A percentile compares a stretch with the other conserved stretches of the same genome.
Conservation (phyloP, 2,888 invertebrate species). For the Parapristionchus giblindavisi region DNA sequence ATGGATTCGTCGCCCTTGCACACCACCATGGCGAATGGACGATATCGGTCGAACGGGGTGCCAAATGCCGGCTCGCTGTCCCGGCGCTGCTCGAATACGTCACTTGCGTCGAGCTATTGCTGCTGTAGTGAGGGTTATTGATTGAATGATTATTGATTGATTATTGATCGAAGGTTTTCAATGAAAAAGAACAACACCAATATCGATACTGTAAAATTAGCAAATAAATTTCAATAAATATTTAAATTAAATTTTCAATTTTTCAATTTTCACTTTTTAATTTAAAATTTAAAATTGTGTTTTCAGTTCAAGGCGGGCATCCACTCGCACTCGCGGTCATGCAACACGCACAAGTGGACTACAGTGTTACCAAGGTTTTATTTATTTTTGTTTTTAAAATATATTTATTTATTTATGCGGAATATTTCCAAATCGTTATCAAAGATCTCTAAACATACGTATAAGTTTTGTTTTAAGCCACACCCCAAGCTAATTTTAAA, state of each 20-base stretch:
- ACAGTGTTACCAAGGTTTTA: constrained; percentile 38
- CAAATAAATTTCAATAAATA: not conserved
- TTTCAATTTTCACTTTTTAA: not conserved
- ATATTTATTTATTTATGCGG: not conserved
- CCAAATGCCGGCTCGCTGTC: constrained; percentile 13
- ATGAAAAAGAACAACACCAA: not conserved
- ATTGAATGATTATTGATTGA: not conserved
- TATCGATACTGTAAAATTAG: not conserved
- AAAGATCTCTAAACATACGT: not conserved
- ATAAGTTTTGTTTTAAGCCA: too few relatives aligned
- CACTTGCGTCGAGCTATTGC: constrained; percentile 13
- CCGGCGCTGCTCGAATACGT: constrained; percentile 10
- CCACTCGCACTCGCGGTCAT: constrained; percentile 29
- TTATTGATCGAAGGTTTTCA: not conserved
- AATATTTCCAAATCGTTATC: not conserved
- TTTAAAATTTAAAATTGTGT: not conserved
- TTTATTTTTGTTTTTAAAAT: not conserved
- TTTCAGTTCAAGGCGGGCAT: constrained; percentile 35
- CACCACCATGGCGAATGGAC: not conserved
- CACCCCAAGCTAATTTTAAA: too few relatives aligned
- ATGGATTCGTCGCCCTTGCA: not conserved
- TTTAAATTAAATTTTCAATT: not conserved
- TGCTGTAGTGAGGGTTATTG: constrained; percentile 11
- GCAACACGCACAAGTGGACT: constrained; percentile 16
- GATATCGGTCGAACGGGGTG: constrained; percentile 4